Percentiles rank a stretch among this genome's conserved stretches.
Conservation (phyloP, 1,140 invertebrate genomes). For the Steinernema feltiae region DNA sequence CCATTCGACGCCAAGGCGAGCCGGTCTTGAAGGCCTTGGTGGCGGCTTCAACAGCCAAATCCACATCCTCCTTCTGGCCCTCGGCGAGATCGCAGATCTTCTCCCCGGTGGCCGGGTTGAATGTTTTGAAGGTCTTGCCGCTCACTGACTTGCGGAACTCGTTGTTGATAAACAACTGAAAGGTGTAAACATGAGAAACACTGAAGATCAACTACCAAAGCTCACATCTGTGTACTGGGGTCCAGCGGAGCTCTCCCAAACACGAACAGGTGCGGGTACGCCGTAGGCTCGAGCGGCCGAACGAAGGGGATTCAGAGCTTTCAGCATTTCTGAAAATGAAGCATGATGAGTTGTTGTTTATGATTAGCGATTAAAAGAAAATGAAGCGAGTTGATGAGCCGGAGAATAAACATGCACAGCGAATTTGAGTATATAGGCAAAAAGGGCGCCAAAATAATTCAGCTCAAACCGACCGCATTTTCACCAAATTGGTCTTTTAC, state of each 20-base stretch:
- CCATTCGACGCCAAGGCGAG: conserved; percentile 73
- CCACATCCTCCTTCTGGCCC: conserved; percentile 66
- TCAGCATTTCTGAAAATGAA: background rate
- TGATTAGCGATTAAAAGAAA: too few species aligned
- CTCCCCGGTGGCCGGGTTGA: conserved; percentile 75
- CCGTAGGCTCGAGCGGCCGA: background rate
- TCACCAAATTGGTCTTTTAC: too few species aligned
- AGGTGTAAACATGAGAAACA: background rate
- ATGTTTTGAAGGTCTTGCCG: conserved; percentile 78
- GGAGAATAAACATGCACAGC: too few species aligned
- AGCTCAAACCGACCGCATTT: too few species aligned
- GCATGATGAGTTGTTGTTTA: too few species aligned
- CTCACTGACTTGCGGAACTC: conserved; percentile 76
- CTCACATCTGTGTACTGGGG: background rate
- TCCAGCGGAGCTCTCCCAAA: background rate
- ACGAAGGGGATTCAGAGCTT: background rate
- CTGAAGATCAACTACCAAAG: background rate
- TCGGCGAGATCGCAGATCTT: conserved; percentile 76
- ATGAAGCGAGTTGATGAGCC: too few species aligned
- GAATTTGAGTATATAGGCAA: too few species aligned
- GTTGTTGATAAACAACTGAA: conserved; percentile 85
- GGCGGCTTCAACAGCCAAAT: conserved; percentile 64
- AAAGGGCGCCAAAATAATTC: too few species aligned
- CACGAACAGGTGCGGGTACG: background rate
- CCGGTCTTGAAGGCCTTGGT: conserved; percentile 69